phyloP scores from a whole-genome alignment of 2,113 vertebrate genomes.

The Rhynchomys soricoides region DNA sequence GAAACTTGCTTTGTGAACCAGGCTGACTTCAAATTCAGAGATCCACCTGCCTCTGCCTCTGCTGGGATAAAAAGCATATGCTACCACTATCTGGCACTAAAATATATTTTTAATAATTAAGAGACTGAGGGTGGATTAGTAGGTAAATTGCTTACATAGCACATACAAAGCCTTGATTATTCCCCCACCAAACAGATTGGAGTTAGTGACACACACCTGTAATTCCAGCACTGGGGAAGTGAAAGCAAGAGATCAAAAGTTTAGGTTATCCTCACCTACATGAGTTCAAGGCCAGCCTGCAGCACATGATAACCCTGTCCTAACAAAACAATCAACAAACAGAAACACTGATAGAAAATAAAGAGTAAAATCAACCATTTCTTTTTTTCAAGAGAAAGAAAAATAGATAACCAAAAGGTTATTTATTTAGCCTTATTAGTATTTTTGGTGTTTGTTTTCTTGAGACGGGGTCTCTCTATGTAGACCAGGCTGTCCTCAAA shows the following conservation, averaged over 20 bases:
- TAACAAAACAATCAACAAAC: not conserved
- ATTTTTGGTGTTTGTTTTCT: not conserved
- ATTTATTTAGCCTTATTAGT: not conserved
- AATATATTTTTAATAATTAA: not conserved
- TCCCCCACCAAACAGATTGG: not conserved
- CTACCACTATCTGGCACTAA: not conserved
- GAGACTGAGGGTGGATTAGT: not conserved
- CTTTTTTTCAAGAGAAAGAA: not conserved
- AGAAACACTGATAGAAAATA: conserved; percentile 33
- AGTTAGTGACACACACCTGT: not conserved
- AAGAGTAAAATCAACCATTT: not conserved
- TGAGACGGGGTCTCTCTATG: not conserved
- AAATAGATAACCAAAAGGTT: conserved; percentile 3
- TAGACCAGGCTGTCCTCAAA: not conserved
- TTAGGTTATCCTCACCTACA: not conserved
- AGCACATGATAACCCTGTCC: not conserved
- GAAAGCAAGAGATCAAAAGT: not conserved
- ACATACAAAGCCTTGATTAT: not conserved
- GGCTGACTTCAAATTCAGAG: too few species aligned
- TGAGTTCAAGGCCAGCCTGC: not conserved
- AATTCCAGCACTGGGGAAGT: not conserved
- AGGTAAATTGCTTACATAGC: too few species aligned
- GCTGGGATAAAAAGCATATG: too few species aligned
- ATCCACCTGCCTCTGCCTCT: too few species aligned
- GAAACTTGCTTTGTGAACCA: too few species aligned